Evolutionary conservation across 2,797 vertebrate genomes (phyloP).

Genomic region (Pipistrellus nathusii): DNA sequence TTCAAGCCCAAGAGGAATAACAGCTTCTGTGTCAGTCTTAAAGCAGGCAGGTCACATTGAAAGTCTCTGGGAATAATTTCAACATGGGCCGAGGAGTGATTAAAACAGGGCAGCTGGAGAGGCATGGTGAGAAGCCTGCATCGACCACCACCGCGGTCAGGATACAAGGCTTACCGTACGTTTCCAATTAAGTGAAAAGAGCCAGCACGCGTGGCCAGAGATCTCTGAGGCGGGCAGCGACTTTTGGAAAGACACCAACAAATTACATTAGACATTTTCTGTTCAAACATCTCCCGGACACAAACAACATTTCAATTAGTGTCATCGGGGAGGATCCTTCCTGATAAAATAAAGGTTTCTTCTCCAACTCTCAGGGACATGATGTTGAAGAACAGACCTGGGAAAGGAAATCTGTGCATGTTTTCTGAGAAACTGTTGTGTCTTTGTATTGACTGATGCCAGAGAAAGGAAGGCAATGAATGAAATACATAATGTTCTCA

Average conservation of each 20-base stretch:
- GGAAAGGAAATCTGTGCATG: background rate
- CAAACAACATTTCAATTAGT: conserved; percentile 58
- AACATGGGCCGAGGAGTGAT: background rate
- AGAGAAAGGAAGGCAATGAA: conserved; percentile 58
- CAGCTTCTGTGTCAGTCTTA: background rate
- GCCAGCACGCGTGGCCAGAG: background rate
- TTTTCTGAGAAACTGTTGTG: conserved; percentile 41
- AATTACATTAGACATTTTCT: conserved; percentile 65
- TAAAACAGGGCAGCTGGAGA: background rate
- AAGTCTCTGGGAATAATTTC: conserved; percentile 32
- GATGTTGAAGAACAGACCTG: background rate
- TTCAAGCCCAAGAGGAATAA: background rate
- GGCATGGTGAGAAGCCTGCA: background rate
- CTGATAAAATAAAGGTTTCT: conserved; percentile 31
- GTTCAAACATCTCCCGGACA: conserved; percentile 46
- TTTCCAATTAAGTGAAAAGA: background rate
- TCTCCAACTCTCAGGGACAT: background rate
- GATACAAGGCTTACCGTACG: background rate
- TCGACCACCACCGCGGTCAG: background rate
- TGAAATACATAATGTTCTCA: conserved; percentile 59
- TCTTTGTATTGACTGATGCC: conserved; percentile 51
- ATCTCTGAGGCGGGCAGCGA: background rate
- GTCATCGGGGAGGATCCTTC: background rate
- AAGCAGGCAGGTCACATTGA: background rate
- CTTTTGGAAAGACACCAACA: conserved; percentile 42